Percentiles rank a stretch among this genome's conserved stretches.
phyloP scores from a whole-genome alignment of 1,140 invertebrate genomes.

The Yoshiicerus persimilis region DNA sequence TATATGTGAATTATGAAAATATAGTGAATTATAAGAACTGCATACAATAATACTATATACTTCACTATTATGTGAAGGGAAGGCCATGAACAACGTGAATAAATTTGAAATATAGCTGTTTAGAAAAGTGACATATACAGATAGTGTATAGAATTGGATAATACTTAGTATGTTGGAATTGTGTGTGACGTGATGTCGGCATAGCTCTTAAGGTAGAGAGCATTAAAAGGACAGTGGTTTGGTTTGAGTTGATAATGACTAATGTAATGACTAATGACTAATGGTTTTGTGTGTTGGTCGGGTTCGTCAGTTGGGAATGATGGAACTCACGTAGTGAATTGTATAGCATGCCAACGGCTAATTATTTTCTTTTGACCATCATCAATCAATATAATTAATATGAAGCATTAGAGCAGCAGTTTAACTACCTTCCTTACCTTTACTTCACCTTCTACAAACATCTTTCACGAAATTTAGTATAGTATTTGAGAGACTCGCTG shows the following conservation, averaged over 20 bases:
- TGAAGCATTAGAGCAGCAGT: slow-evolving; percentile 1
- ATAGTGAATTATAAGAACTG: too few species aligned
- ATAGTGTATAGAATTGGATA: not conserved
- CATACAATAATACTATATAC: too few species aligned
- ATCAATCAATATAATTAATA: slow-evolving; percentile 29
- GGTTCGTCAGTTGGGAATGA: not conserved
- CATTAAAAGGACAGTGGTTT: not conserved
- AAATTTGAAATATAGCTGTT: too few species aligned
- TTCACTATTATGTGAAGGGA: too few species aligned
- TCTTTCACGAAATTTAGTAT: too few species aligned
- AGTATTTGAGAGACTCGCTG: too few species aligned
- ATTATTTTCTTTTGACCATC: slow-evolving; percentile 24
- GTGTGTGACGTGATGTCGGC: not conserved
- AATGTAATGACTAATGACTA: slow-evolving; percentile 1
- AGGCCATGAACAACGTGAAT: too few species aligned
- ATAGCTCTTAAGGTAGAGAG: not conserved
- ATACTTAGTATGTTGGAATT: not conserved
- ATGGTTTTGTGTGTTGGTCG: not conserved
- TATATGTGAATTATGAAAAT: too few species aligned
- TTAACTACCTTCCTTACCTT: not conserved
- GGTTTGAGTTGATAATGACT: not conserved
- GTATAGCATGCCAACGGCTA: slow-evolving; percentile 8
- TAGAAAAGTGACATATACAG: too few species aligned
- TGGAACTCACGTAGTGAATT: not conserved
- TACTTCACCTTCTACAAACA: not conserved